Percentiles rank a stretch among this genome's conserved stretches.
Conservation (phyloP, 2,888 invertebrate genomes). For the Muschampia plurimacula region DNA sequence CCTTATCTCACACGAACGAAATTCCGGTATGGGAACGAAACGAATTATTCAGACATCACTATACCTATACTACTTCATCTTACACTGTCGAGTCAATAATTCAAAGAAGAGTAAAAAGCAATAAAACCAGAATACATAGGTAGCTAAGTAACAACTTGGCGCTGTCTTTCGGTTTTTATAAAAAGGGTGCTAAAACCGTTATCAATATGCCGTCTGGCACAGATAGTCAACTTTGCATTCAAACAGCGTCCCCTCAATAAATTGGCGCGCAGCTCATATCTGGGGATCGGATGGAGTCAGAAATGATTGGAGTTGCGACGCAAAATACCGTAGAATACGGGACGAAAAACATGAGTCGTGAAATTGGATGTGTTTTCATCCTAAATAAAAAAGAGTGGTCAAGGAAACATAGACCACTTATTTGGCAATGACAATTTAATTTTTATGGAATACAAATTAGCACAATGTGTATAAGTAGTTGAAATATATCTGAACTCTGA, state of each 20-base stretch:
- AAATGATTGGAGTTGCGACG: slow-evolving; percentile 41
- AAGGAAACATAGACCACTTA: not conserved
- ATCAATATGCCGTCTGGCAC: slow-evolving; percentile 36
- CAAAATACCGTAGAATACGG: slow-evolving; percentile 5
- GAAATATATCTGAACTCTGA: too few species aligned
- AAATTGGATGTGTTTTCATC: slow-evolving; percentile 6
- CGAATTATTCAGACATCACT: not conserved
- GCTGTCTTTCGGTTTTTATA: slow-evolving; percentile 9
- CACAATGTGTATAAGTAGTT: too few species aligned
- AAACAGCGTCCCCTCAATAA: slow-evolving; percentile 55
- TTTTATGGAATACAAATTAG: not conserved
- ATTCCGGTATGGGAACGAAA: not conserved
- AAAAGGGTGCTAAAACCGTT: slow-evolving; percentile 36
- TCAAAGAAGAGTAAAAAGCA: not conserved
- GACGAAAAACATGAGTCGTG: slow-evolving; percentile 11
- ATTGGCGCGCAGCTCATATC: slow-evolving; percentile 58
- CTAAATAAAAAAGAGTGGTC: not conserved
- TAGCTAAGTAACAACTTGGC: not conserved
- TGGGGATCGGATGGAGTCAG: slow-evolving; percentile 51
- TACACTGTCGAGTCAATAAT: not conserved
- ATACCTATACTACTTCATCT: not conserved
- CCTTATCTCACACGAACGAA: too few species aligned
- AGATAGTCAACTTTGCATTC: slow-evolving; percentile 53
- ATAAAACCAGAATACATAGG: slow-evolving; percentile 3
- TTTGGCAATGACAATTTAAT: not conserved